Conservation (phyloP, 2,888 invertebrate genomes). For the Pilophorus perplexus region DNA sequence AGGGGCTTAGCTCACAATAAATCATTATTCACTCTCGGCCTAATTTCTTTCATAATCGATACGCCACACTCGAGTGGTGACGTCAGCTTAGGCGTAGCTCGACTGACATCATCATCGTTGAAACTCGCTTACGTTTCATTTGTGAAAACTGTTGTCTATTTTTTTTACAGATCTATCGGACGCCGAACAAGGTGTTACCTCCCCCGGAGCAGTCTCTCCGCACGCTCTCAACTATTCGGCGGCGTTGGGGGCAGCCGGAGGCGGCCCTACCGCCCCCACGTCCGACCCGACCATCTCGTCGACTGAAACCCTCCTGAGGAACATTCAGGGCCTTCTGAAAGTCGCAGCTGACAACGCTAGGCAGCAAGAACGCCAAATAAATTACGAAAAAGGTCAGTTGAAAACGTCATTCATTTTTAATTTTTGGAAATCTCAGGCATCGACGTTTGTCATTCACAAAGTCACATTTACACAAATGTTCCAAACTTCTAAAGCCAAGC, state of each 20-base stretch:
- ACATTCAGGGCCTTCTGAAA: constrained; percentile 92
- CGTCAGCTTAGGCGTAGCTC: not conserved
- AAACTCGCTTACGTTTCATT: not conserved
- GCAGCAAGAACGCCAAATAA: constrained; percentile 92
- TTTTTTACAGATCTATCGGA: constrained; percentile 67
- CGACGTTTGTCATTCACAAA: not conserved
- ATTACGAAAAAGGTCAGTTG: constrained; percentile 89
- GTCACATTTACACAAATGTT: not conserved
- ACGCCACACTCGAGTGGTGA: constrained; percentile 5
- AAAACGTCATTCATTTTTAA: no score
- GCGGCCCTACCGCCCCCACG: constrained; percentile 53
- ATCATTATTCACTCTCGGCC: constrained; percentile 16
- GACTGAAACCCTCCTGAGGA: constrained; percentile 88
- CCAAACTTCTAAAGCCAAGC: not conserved
- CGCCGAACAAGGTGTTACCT: constrained; percentile 58
- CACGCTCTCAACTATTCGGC: constrained; percentile 77
- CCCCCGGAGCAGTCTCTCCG: constrained; percentile 53
- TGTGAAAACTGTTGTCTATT: no score
- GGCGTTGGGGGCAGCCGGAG: constrained; percentile 54
- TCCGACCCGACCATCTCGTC: constrained; percentile 67
- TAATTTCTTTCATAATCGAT: constrained; percentile 18
- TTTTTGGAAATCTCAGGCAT: not conserved
- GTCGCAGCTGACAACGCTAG: constrained; percentile 97
- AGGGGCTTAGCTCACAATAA: not conserved
- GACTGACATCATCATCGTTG: constrained; percentile 5